Evolutionary conservation across 2,113 vertebrate species (phyloP), one percentile per base, ranked within the genome.

Genomic region (Hippocampus comes): DNA sequence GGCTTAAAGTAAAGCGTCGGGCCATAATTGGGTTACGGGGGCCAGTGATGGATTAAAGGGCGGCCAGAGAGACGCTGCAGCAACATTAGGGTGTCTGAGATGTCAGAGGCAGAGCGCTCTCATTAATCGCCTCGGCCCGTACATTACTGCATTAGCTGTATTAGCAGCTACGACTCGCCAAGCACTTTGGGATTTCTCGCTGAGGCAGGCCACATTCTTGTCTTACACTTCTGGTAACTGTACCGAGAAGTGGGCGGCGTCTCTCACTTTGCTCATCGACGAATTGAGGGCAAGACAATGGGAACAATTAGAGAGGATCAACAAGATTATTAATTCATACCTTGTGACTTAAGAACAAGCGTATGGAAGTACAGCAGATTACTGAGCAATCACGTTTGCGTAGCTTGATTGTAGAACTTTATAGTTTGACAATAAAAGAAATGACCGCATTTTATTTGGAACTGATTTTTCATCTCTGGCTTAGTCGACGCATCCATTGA

Each of bases 101-200:
- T 93, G 92, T 92, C 91, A 91, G 89, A 84, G 81, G 78, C 83
- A 91, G 87, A 91, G 88, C 87, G 86, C 86, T 88, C 88, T 91
- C 88, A 92, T 93, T 93, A 93, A 92, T 92, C 91, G 90, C 91
- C 89, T 88, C 81, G 74, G 88, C 89, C 91, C 85, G 90, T 88
- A 90, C 91, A 91, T 91, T 91, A 91, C 91, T 93, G 90, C 90
- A 92, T 92, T 92, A 92, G 88, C 85, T 92, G 92, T 93, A 93
- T 93, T 93, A 93, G 92, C 91, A 91, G 89, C 87, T 90, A 78
- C 82, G 88, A 92, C 86, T 90, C 91, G 70, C 90, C 89, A 82
- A 86, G 90, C 91, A 91, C 90, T 91, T 87, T 90, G 79, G 85
- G 85, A 87, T 91, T 88, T 89, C 84, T 90, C 83, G 85, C 86